Evolutionary conservation across 2,113 vertebrate species (phyloP).

Genomic region (Elaphurus davidianus): DNA sequence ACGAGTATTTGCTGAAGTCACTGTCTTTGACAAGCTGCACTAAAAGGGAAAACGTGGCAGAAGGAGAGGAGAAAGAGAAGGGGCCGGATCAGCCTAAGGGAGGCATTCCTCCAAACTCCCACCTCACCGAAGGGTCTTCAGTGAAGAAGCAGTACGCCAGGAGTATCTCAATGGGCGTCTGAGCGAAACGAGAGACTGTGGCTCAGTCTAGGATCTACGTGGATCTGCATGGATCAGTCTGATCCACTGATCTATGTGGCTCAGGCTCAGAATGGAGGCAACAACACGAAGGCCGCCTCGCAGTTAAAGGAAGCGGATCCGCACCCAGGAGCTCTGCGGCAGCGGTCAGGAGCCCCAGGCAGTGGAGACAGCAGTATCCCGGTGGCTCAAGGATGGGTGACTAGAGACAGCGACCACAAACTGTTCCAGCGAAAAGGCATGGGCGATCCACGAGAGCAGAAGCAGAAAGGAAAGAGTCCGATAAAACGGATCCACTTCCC

Average conservation of each 20-base stretch:
- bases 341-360: not conserved
- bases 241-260: too few relatives aligned
- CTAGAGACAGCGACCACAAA: not conserved
- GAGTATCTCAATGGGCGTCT: not conserved
- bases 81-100: not conserved
- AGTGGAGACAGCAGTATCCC: not conserved
- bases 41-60: not conserved
- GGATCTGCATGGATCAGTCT: not conserved
- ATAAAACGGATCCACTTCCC: not conserved
- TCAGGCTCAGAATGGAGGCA: not conserved
- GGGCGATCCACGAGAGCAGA: not conserved
- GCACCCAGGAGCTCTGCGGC: not conserved
- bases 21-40: not conserved
- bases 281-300: not conserved
- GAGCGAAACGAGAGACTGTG: not conserved
- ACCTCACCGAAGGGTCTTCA: not conserved
- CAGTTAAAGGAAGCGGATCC: not conserved
- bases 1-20: not conserved
- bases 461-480: not conserved
- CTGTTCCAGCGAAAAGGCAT: not conserved
- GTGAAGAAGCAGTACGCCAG: not conserved
- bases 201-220: not conserved
- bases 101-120: not conserved
- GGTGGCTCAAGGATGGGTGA: not conserved
- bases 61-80: not conserved